Percentiles rank a stretch among this genome's conserved stretches.
These are phyloP conservation scores for Melikaiella ostensackeni DNA, from an alignment of 2,888 invertebrate species.

Conservation along the genomic window DNA sequence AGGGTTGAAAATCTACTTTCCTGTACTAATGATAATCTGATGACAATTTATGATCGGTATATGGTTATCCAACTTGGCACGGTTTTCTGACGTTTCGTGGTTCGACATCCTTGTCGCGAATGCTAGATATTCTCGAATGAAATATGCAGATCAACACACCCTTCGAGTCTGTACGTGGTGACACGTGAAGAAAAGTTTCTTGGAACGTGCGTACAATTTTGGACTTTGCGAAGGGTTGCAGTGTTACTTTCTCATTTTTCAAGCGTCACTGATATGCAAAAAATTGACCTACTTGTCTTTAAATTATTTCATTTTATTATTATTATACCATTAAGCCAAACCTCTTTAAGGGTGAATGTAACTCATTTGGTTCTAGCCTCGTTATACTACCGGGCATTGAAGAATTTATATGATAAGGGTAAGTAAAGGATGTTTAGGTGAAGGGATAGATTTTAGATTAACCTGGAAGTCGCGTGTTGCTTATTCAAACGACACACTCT, in stretches of 20 bases:
- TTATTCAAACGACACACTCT: too few relatives aligned
- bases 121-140: constrained; percentile 9
- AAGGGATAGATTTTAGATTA: too few relatives aligned
- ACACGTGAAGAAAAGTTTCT: constrained; percentile 17
- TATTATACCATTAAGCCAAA: too few relatives aligned
- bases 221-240: not conserved
- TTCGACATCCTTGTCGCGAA: not conserved
- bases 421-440: too few relatives aligned
- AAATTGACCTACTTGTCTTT: not conserved
- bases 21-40: constrained; percentile 19
- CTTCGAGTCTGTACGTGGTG: not conserved
- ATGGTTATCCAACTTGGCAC: not conserved
- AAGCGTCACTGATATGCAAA: not conserved
- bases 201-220: constrained; percentile 3
- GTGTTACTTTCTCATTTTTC: constrained; percentile 8
- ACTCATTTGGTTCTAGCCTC: too few relatives aligned
- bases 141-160: constrained; percentile 28
- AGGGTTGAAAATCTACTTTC: too few relatives aligned
- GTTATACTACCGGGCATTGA: too few relatives aligned
- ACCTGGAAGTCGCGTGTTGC: too few relatives aligned
- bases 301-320: too few relatives aligned
- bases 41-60: constrained; percentile 43
- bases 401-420: too few relatives aligned
- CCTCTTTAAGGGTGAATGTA: too few relatives aligned
- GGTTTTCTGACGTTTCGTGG: not conserved